Evolutionary conservation across 2,888 invertebrate genomes (phyloP).

Genomic region (Myopa testacea): DNA sequence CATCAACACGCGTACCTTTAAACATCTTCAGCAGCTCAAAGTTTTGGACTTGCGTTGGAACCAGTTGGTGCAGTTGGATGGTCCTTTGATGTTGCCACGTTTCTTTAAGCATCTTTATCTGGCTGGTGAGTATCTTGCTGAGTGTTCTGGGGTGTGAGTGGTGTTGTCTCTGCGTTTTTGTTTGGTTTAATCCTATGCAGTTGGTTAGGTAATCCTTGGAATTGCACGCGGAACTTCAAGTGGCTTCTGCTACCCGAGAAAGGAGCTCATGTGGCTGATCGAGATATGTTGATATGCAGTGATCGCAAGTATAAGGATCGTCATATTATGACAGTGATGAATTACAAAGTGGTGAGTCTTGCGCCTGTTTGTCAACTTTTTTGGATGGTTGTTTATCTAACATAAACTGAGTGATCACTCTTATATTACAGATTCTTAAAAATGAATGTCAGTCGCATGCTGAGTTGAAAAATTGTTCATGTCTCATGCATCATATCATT

Average conservation of each 20-base stretch:
- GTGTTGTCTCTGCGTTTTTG: background rate
- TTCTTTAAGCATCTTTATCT: constrained; percentile 61
- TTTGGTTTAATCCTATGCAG: constrained; percentile 45
- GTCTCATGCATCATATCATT: constrained; percentile 64
- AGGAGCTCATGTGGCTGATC: constrained; percentile 59
- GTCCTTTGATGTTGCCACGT: constrained; percentile 58
- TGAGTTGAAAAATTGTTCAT: constrained; percentile 65
- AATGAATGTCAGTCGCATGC: constrained; percentile 61
- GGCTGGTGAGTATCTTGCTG: constrained; percentile 54
- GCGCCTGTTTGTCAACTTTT: too few relatives aligned
- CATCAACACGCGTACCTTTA: constrained; percentile 61
- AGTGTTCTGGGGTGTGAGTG: background rate
- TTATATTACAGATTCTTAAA: constrained; percentile 53
- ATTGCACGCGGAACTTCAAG: constrained; percentile 65
- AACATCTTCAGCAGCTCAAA: constrained; percentile 58
- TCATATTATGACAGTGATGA: constrained; percentile 63
- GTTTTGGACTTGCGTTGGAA: constrained; percentile 66
- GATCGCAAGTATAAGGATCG: constrained; percentile 65
- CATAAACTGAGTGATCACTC: too few relatives aligned
- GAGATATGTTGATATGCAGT: constrained; percentile 60
- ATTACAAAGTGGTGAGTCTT: constrained; percentile 61
- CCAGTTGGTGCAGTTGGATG: constrained; percentile 63
- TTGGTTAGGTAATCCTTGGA: constrained; percentile 65
- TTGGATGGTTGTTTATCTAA: too few relatives aligned
- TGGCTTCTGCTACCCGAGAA: constrained; percentile 64